phyloP scores from a whole-genome alignment of 1,140 invertebrate species.

The Philotrypesis tridentata region DNA sequence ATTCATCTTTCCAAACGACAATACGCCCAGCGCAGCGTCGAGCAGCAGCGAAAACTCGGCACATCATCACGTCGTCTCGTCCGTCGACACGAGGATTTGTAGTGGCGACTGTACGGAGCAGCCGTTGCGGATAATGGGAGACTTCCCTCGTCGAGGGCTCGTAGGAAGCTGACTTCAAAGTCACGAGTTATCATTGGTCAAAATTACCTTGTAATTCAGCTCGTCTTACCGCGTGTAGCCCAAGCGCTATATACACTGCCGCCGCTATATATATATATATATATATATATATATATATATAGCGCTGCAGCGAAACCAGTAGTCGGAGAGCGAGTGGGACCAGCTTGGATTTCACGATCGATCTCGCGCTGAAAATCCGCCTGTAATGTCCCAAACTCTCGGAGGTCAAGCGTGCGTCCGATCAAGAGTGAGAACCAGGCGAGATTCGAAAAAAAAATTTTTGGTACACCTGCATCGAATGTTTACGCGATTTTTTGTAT shows the following conservation, averaged over 20 bases:
- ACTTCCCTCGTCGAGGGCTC: slow-evolving; percentile 66
- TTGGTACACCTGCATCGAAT: too few species aligned
- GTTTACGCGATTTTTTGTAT: too few species aligned
- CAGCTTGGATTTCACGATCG: not conserved
- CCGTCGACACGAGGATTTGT: too few species aligned
- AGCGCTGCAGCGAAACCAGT: too few species aligned
- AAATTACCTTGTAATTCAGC: slow-evolving; percentile 66
- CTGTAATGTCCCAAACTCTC: not conserved
- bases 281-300: too few species aligned
- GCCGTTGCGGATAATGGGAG: slow-evolving; percentile 62
- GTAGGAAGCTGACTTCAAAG: slow-evolving; percentile 69
- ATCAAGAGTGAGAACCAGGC: not conserved
- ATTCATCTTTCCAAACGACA: too few species aligned
- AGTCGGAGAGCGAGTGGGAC: not conserved
- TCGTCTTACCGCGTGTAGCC: slow-evolving; percentile 62
- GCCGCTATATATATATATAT: too few species aligned
- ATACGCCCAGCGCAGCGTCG: too few species aligned
- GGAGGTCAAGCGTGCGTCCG: not conserved
- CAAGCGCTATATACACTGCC: too few species aligned
- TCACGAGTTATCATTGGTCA: slow-evolving; percentile 69
- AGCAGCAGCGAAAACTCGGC: too few species aligned
- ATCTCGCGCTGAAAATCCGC: not conserved
- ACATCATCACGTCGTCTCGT: too few species aligned
- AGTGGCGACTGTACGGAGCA: slow-evolving; percentile 64
- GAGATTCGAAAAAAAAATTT: not conserved